Conservation (phyloP, 2,797 vertebrate genomes). For the Artibeus jamaicensis region DNA sequence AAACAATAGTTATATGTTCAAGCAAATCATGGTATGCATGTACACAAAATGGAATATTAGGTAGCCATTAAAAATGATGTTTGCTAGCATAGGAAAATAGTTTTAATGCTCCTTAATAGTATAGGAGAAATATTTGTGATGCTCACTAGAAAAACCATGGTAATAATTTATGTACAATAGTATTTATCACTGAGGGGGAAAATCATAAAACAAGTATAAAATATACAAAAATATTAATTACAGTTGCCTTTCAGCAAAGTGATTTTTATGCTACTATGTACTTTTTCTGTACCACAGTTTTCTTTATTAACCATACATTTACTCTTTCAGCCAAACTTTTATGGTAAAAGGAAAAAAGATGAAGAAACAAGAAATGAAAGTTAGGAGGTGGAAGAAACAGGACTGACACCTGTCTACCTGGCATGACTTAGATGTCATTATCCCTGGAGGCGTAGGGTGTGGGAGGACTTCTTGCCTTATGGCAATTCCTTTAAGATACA, state of each 20-base stretch:
- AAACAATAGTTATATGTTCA: neutral
- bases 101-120: neutral
- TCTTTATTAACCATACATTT: neutral
- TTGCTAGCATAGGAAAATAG: neutral
- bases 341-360: neutral
- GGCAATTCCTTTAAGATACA: neutral
- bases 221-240: neutral
- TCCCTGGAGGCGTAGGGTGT: neutral
- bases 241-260: neutral
- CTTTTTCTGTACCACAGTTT: neutral
- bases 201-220: neutral
- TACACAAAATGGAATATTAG: slow-evolving; percentile 5
- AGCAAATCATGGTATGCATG: neutral
- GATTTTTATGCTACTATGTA: neutral
- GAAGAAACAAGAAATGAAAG: neutral
- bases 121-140: neutral
- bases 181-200: neutral
- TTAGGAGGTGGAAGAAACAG: neutral
- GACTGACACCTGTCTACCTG: neutral
- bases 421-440: neutral
- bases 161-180: neutral
- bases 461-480: neutral
- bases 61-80: slow-evolving; percentile 21
- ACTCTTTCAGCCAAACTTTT: neutral
- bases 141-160: neutral